These are phyloP conservation scores for Microcebus griseorufus DNA, from an alignment of 2,113 vertebrate genomes.

Conservation along the genomic window DNA sequence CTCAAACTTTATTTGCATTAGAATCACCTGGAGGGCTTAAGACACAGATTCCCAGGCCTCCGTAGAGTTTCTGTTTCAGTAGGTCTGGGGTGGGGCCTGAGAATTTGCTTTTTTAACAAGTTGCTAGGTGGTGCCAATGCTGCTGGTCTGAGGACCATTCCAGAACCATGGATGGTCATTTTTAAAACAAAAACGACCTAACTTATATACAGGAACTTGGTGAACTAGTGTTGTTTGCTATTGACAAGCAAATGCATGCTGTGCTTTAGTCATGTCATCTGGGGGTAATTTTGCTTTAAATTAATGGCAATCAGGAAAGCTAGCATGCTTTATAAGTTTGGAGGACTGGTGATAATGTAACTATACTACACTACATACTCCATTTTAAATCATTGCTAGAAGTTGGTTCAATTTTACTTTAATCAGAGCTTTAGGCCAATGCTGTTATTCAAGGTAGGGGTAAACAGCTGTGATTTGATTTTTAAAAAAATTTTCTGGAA, in stretches of 20 bases:
- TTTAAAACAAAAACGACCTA: not conserved
- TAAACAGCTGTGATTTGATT: not conserved
- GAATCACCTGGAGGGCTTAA: not conserved
- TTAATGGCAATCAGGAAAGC: not conserved
- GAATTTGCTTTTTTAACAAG: not conserved
- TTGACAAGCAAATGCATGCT: not conserved
- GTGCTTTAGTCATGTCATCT: not conserved
- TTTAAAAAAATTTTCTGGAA: not conserved
- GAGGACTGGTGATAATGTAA: not conserved
- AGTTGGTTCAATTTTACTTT: not conserved
- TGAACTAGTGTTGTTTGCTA: not conserved
- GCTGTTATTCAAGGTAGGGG: not conserved
- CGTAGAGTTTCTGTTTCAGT: not conserved
- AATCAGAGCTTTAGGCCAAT: not conserved
- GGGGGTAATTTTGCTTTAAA: not conserved
- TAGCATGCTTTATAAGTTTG: not conserved
- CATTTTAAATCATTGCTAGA: not conserved
- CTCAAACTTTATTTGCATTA: not conserved
- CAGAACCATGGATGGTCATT: not conserved
- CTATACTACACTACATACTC: not conserved
- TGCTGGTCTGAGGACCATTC: not conserved
- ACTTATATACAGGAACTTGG: not conserved
- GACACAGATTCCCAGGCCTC: not conserved
- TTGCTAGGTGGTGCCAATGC: not conserved
- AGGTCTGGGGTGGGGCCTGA: not conserved